phyloP scores from a whole-genome alignment of 2,113 vertebrate genomes.

The Peromyscus californicus region DNA sequence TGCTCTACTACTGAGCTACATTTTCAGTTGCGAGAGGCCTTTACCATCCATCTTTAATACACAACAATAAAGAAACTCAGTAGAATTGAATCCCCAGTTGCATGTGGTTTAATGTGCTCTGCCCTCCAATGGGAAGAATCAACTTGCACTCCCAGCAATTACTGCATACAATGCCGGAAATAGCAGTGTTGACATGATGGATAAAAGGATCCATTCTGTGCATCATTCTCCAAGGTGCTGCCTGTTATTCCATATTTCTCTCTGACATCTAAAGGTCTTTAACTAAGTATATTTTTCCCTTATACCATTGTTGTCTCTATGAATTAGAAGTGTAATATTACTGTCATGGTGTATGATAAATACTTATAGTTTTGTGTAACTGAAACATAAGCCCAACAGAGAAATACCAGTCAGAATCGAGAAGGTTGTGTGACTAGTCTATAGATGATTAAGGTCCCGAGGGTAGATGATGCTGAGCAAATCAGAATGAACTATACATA shows the following conservation, averaged over 20 bases:
- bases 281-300: background rate
- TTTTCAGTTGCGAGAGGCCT: background rate
- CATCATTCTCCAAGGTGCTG: background rate
- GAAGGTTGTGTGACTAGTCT: background rate
- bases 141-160: rapidly evolving
- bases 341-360: conserved; percentile 40
- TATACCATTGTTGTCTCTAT: background rate
- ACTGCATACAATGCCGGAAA: background rate
- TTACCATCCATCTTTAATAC: background rate
- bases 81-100: background rate
- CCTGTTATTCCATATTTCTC: background rate
- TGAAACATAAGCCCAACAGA: background rate
- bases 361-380: conserved; percentile 8
- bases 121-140: background rate
- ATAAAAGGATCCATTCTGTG: background rate
- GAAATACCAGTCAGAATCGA: background rate
- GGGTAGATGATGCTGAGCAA: background rate
- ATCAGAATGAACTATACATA: background rate
- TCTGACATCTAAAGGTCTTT: background rate
- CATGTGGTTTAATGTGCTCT: rapidly evolving
- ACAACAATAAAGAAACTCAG: background rate
- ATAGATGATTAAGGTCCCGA: background rate
- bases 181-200: background rate
- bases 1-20: background rate
- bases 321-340: background rate